Percentiles rank a stretch among this genome's conserved stretches.
These are phyloP conservation scores for Xylota segnis DNA, from an alignment of 2,888 invertebrate genomes.

Conservation along the genomic window DNA sequence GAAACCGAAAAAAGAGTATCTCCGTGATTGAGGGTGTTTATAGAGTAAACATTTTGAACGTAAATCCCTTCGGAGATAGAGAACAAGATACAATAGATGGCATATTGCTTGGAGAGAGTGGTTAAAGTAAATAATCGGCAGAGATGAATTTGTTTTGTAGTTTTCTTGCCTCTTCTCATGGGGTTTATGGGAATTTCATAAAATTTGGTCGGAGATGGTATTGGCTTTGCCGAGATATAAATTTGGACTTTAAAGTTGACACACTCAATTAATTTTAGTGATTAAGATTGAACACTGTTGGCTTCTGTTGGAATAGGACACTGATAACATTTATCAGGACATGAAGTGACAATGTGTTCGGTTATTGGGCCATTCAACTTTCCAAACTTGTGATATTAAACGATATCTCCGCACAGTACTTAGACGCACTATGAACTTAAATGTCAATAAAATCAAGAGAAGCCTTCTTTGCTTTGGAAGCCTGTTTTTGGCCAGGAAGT, in stretches of 20 bases:
- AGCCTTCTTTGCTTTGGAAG: no score
- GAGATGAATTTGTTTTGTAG: neutral
- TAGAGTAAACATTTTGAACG: constrained; percentile 26
- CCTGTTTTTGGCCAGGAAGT: no score
- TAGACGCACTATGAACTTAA: no score
- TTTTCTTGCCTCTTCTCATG: neutral
- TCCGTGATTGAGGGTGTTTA: constrained; percentile 21
- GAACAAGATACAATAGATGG: constrained; percentile 22
- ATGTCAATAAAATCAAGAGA: no score
- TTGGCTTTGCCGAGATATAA: neutral
- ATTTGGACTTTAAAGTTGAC: neutral
- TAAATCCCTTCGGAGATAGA: neutral
- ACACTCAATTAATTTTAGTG: neutral
- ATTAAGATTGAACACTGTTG: neutral
- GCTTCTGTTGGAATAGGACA: neutral
- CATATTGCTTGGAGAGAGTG: constrained; percentile 9
- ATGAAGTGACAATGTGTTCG: no score
- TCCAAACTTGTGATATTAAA: no score
- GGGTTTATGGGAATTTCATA: neutral
- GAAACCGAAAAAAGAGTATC: constrained; percentile 23
- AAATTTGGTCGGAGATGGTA: neutral
- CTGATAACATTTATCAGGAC: no score
- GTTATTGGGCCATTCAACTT: no score
- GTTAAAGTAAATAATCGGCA: constrained; percentile 5
- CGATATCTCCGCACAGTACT: no score